Evolutionary conservation across 2,797 vertebrate genomes (phyloP), one percentile per base, ranked within the genome.

Genomic region (Syndactyla subalaris): DNA sequence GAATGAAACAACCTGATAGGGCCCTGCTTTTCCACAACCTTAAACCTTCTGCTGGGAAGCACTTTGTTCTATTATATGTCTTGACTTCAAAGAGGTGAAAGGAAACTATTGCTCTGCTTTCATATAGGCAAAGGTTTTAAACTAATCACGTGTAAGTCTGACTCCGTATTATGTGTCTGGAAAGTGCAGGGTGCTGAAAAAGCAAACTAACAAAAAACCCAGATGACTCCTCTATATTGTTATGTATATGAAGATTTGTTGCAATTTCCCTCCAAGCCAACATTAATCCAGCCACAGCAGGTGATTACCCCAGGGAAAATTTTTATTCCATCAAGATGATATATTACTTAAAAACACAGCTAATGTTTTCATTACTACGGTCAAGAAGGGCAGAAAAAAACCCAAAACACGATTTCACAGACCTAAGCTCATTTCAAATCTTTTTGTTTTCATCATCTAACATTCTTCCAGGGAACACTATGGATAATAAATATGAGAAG

Each of bases 201-300:
- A 88, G n/a, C 38, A 43, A 58, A 39, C 19, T 45, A 88, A 52
- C 9, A 43, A 57, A 62, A 75, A 14, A 0, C 6, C 26, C 32
- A 12, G 14, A 45, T 0, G 0, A 66, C 4, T 70, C 41, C 66
- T 78, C 34, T 43, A 12, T 21, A 43, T 18, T n/a, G 9, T 70
- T 75, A 34, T 5, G 13, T 6, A 52, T 4, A 52, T 20, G 17
- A 81, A 78, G 12, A 76, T 43, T 45, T 59, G 46, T 30, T 85
- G 30, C n/a, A 49, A 77, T 80, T 72, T 71, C 59, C 74, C 36
- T 74, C 46, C 24, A 61, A 89, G 73, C 52, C 76, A 75, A 52
- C 29, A 88, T 65, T 67, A 89, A 65, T 65, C 54, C 16, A 82
- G 34, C 14, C 68, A 73, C 23, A 85, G 52, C 23, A 72, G 14